Evolutionary conservation across 2,888 invertebrate genomes (phyloP).

Genomic region (Anthophora plumipes): DNA sequence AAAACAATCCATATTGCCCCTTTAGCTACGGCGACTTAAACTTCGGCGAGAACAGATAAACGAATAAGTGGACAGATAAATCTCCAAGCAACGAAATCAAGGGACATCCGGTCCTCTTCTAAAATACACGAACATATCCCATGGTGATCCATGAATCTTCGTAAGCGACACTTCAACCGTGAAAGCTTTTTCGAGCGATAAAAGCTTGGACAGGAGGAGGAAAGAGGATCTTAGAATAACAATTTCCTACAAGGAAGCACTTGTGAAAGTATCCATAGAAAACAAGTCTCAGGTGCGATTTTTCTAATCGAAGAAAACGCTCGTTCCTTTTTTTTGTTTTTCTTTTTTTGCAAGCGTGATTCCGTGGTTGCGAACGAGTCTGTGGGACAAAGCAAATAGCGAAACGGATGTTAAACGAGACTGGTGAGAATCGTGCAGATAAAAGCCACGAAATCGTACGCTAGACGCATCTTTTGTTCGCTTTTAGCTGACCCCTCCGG

Average conservation of each 20-base stretch:
- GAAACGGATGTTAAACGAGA: not conserved
- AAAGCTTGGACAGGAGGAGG: not conserved
- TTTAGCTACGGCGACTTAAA: too few species aligned
- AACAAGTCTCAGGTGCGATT: not conserved
- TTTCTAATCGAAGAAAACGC: not conserved
- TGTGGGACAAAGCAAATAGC: not conserved
- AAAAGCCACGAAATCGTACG: not conserved
- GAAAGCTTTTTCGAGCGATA: slow-evolving; percentile 26
- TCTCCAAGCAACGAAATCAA: not conserved
- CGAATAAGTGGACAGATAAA: not conserved
- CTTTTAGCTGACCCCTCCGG: not conserved
- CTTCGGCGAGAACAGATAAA: too few species aligned
- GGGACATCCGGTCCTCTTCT: not conserved
- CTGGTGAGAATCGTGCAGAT: not conserved
- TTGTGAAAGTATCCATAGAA: not conserved
- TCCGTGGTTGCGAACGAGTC: too few species aligned
- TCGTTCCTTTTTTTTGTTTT: not conserved
- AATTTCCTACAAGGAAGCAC: not conserved
- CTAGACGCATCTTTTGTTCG: not conserved
- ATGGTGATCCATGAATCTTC: not conserved
- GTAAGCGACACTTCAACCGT: not conserved
- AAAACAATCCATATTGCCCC: too few species aligned
- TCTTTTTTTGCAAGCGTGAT: not conserved
- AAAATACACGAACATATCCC: not conserved
- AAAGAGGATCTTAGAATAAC: slow-evolving; percentile 23